phyloP scores from a whole-genome alignment of 2,797 vertebrate genomes.

The Squalus acanthias region DNA sequence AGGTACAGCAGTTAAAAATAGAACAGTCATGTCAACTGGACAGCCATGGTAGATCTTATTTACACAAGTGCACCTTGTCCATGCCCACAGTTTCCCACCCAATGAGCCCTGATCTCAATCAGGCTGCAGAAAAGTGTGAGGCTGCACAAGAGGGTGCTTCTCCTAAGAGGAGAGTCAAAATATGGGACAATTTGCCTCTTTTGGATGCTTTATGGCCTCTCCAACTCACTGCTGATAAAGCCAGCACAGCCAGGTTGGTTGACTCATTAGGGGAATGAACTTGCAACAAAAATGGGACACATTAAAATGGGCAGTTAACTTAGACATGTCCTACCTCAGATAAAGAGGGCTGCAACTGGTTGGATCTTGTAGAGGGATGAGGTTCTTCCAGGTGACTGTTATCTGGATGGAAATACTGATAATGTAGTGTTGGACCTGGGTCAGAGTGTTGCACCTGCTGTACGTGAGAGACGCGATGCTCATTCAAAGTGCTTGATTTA shows the following conservation, averaged over 20 bases:
- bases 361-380: not conserved
- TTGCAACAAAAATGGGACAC: not conserved
- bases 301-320: no score
- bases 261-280: not conserved
- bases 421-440: not conserved
- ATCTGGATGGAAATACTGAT: slow-evolving; percentile 2
- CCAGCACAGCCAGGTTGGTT: not conserved
- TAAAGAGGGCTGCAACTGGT: not conserved
- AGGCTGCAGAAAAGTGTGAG: not conserved
- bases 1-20: not conserved
- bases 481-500: not conserved
- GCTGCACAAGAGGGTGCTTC: not conserved
- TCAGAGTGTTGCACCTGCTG: not conserved
- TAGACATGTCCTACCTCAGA: not conserved
- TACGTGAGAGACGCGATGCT: not conserved
- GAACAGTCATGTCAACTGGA: not conserved
- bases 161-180: not conserved
- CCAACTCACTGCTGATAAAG: not conserved
- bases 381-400: slow-evolving; percentile 23
- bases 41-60: no score
- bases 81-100: not conserved
- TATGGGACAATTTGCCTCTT: not conserved
- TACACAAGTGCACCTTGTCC: not conserved
- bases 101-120: not conserved
- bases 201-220: not conserved